Percentiles rank a stretch among this genome's conserved stretches.
Evolutionary conservation across 2,888 invertebrate genomes (phyloP).

Genomic region (Dasysyrphus tricinctus): DNA sequence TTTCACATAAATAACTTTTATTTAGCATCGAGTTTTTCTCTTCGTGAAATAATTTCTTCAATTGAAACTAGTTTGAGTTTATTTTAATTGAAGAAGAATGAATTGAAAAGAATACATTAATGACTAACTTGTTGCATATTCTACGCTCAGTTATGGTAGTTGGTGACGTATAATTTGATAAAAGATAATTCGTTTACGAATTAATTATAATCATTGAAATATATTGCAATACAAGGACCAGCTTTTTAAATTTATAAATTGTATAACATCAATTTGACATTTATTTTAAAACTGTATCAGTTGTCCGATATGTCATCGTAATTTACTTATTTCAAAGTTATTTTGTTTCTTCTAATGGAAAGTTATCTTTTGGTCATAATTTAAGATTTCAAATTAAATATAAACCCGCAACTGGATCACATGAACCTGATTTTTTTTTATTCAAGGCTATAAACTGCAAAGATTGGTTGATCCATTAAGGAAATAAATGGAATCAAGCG

Average conservation of each 20-base stretch:
- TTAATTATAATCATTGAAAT: neutral
- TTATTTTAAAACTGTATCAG: neutral
- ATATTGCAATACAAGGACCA: neutral
- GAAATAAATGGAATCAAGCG: too few relatives aligned
- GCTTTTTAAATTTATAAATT: neutral
- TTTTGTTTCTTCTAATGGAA: neutral
- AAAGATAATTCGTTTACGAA: neutral
- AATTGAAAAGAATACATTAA: conserved; percentile 35
- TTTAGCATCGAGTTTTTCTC: conserved; percentile 19
- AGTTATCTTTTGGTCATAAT: neutral
- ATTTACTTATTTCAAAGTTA: neutral
- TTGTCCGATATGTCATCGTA: neutral
- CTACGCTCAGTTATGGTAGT: conserved; percentile 12
- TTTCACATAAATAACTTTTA: conserved; percentile 19
- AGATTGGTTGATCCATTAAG: too few relatives aligned
- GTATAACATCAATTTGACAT: neutral
- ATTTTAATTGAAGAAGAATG: conserved; percentile 46
- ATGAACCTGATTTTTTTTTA: too few relatives aligned
- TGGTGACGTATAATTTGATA: neutral
- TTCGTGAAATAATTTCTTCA: conserved; percentile 38
- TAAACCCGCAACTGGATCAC: too few relatives aligned
- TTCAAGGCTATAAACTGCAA: too few relatives aligned
- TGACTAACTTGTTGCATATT: conserved; percentile 32
- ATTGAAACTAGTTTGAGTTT: conserved; percentile 32
- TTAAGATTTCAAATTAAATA: too few relatives aligned